These are phyloP conservation scores for Cercopithecus mona DNA, from an alignment of 2,113 vertebrate genomes.

Conservation along the genomic window DNA sequence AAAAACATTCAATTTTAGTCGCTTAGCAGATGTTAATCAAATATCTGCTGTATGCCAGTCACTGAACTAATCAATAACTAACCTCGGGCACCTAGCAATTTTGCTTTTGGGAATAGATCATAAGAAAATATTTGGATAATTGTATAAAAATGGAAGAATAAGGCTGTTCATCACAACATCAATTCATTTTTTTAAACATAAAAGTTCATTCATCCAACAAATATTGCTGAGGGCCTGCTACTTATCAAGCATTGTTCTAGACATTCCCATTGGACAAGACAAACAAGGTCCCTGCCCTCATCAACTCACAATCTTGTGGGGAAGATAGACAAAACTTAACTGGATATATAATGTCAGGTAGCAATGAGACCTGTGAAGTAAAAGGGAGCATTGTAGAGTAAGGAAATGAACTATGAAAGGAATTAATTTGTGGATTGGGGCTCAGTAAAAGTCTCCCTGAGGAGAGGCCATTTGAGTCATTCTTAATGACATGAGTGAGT, in stretches of 20 bases:
- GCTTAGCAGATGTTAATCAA: slow-evolving; percentile 27
- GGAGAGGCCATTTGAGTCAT: neutral
- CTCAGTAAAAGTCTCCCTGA: neutral
- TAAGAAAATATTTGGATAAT: slow-evolving; percentile 36
- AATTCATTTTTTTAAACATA: neutral
- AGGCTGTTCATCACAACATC: neutral
- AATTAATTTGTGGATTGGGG: neutral
- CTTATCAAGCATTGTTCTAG: neutral
- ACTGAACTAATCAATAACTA: neutral
- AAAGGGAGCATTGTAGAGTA: neutral
- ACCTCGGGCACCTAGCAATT: neutral
- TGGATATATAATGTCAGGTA: neutral
- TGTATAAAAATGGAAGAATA: neutral
- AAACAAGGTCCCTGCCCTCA: neutral
- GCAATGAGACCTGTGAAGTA: neutral
- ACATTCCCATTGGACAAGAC: neutral
- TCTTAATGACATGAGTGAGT: neutral
- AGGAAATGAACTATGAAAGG: neutral
- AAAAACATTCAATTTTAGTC: slow-evolving; percentile 45
- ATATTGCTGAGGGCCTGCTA: neutral
- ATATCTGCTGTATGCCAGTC: neutral
- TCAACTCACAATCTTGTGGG: neutral
- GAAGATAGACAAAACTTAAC: neutral
- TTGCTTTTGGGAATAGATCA: slow-evolving; percentile 9
- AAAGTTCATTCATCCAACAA: neutral